Percentiles rank a stretch among this genome's conserved stretches.
Conservation (phyloP, 2,888 invertebrate species). For the Stenchaetothrips biformis region DNA sequence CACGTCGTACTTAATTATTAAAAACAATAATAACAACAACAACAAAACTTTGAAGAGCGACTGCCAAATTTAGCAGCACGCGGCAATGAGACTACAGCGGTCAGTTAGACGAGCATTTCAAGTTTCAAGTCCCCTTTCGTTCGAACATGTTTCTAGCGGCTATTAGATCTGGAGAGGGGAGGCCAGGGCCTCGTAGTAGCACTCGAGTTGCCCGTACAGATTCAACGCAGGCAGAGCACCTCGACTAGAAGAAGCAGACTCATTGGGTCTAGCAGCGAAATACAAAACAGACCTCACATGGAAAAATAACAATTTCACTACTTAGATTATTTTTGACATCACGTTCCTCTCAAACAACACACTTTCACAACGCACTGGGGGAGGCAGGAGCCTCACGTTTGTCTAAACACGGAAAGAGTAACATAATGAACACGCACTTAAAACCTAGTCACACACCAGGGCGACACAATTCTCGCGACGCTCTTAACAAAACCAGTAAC, state of each 20-base stretch:
- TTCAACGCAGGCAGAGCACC: not conserved
- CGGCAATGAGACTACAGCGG: too few species aligned
- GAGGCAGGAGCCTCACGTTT: not conserved
- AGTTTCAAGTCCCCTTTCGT: too few species aligned
- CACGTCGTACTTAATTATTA: too few species aligned
- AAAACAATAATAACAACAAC: too few species aligned
- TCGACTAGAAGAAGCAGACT: not conserved
- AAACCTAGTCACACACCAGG: not conserved
- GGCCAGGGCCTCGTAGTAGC: too few species aligned
- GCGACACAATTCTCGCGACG: not conserved
- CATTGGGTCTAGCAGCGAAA: not conserved
- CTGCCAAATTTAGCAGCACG: too few species aligned
- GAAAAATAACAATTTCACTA: conserved; percentile 24
- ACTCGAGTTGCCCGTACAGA: too few species aligned
- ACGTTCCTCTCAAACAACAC: not conserved
- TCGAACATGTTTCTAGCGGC: too few species aligned
- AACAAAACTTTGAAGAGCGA: too few species aligned
- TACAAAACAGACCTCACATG: conserved; percentile 16
- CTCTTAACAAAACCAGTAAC: not conserved
- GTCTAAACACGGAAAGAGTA: not conserved
- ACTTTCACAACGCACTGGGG: conserved; percentile 2
- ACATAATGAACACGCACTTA: conserved; percentile 3
- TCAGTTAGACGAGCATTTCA: too few species aligned
- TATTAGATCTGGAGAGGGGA: too few species aligned
- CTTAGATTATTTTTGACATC: conserved; percentile 2